Conservation (phyloP, 2,113 vertebrate species). For the Pipa parva region DNA sequence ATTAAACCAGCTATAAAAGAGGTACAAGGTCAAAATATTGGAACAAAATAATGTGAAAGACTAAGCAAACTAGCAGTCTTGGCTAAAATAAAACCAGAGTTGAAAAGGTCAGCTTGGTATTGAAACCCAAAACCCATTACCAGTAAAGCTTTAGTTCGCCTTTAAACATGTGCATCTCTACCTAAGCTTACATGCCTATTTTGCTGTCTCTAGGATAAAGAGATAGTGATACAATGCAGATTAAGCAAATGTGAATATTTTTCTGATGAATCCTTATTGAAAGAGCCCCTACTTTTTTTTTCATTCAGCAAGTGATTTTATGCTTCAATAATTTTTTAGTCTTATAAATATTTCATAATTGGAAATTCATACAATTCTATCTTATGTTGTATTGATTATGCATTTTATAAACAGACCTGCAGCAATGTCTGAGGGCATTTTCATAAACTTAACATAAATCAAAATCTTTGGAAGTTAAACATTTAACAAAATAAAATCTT, state of each 20-base stretch:
- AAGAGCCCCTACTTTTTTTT: no score
- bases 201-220: background rate
- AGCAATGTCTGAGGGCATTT: constrained; percentile 28
- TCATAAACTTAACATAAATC: constrained; percentile 10
- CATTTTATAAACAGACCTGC: constrained; percentile 32
- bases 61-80: background rate
- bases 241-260: no score
- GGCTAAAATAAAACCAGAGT: background rate
- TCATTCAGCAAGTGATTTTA: constrained; percentile 2
- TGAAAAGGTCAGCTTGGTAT: background rate
- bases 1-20: constrained; percentile 56
- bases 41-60: background rate
- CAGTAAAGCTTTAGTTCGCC: background rate
- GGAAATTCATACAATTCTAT: constrained; percentile 39
- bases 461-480: constrained; percentile 17
- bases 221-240: no score
- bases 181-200: background rate
- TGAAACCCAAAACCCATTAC: background rate
- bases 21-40: constrained; percentile 40
- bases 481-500: constrained; percentile 1
- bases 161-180: background rate
- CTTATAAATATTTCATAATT: constrained; percentile 36
- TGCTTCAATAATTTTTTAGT: constrained; percentile 5
- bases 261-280: no score
- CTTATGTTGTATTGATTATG: constrained; percentile 39